phyloP scores from a whole-genome alignment of 2,888 invertebrate genomes.

The Allophyes oxyacanthae region DNA sequence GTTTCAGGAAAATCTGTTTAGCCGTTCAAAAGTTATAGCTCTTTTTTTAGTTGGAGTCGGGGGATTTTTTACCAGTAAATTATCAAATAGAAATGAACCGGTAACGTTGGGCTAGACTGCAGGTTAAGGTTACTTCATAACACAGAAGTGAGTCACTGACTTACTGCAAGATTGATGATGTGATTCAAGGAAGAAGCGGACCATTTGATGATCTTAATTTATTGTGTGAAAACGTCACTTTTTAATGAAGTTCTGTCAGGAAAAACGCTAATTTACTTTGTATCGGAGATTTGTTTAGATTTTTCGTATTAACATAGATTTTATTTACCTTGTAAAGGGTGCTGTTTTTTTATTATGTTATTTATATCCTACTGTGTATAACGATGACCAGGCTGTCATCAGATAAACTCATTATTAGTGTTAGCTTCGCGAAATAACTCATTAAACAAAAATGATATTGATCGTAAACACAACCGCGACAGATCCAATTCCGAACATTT shows the following conservation, averaged over 20 bases:
- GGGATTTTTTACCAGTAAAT: no score
- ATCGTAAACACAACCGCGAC: conserved; percentile 76
- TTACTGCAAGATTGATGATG: conserved; percentile 49
- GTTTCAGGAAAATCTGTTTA: no score
- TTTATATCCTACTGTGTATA: no score
- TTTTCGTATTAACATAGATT: conserved; percentile 9
- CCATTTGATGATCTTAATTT: conserved; percentile 51
- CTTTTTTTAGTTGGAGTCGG: no score
- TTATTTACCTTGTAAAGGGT: conserved; percentile 1
- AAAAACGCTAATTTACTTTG: conserved; percentile 24
- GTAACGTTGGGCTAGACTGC: no score
- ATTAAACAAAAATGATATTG: conserved; percentile 85
- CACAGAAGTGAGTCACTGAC: conserved; percentile 52
- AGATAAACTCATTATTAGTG: conserved; percentile 55
- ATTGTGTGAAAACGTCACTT: conserved; percentile 39
- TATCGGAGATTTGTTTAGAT: conserved; percentile 24
- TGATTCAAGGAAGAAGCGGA: conserved; percentile 39
- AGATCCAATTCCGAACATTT: conserved; percentile 82
- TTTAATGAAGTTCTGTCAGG: conserved; percentile 26
- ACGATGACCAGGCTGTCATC: neutral
- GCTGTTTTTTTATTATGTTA: no score
- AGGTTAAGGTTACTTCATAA: no score
- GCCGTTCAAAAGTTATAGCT: no score
- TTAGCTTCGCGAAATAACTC: conserved; percentile 75
- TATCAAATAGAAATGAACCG: no score